These are phyloP conservation scores for Drosophila arizonae DNA, from an alignment of 1,140 invertebrate species.

Conservation along the genomic window DNA sequence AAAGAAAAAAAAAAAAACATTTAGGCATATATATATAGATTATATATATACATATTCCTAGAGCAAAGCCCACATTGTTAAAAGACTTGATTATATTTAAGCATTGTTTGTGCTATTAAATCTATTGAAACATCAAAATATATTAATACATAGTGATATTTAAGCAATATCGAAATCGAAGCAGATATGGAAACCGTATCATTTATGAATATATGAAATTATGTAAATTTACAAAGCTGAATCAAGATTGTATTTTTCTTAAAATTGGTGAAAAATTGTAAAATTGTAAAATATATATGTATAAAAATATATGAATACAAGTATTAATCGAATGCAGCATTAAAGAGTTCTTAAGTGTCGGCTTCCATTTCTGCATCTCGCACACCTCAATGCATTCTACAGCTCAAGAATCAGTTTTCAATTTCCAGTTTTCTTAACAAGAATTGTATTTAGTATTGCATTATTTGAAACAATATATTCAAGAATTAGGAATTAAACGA, in stretches of 20 bases:
- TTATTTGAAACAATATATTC: constrained; percentile 56
- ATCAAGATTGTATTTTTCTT: too few species aligned
- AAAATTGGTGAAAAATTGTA: too few species aligned
- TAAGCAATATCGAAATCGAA: constrained; percentile 39
- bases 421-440: constrained; percentile 49
- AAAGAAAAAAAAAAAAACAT: constrained; percentile 14
- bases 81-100: constrained; percentile 78
- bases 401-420: constrained; percentile 24
- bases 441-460: constrained; percentile 74
- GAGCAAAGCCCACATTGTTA: constrained; percentile 68
- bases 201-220: constrained; percentile 8
- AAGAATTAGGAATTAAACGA: constrained; percentile 34
- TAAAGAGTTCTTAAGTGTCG: not conserved
- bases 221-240: too few species aligned
- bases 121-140: constrained; percentile 46
- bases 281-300: too few species aligned
- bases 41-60: constrained; percentile 56
- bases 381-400: constrained; percentile 13
- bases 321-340: not conserved
- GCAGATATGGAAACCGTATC: constrained; percentile 19
- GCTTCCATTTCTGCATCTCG: constrained; percentile 16
- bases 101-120: constrained; percentile 57
- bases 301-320: not conserved
- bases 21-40: constrained; percentile 9
- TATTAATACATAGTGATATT: constrained; percentile 38